Evolutionary conservation across 2,888 invertebrate genomes (phyloP).

Genomic region (Drosophila crucigera): DNA sequence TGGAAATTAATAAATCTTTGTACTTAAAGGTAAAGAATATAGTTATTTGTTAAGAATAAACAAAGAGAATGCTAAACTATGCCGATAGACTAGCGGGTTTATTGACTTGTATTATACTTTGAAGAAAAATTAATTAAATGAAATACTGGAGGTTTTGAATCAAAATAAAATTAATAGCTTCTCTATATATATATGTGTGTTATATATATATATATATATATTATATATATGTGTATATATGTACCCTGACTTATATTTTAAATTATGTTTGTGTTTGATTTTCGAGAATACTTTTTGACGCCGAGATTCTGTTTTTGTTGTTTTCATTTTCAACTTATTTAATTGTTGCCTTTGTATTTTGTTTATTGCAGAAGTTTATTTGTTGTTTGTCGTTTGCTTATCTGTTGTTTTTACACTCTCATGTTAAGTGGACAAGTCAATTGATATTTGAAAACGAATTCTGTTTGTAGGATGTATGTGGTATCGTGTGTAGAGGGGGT

Average conservation of each 20-base stretch:
- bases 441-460: conserved; percentile 9
- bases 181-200: conserved; percentile 17
- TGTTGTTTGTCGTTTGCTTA: conserved; percentile 23
- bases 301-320: conserved; percentile 28
- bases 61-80: conserved; percentile 26
- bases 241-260: conserved; percentile 40
- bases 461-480: conserved; percentile 13
- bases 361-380: conserved; percentile 36
- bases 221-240: conserved; percentile 12
- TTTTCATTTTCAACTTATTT: not conserved
- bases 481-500: conserved; percentile 8
- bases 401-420: conserved; percentile 6
- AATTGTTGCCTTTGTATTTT: conserved; percentile 5
- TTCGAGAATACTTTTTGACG: conserved; percentile 31
- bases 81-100: conserved; percentile 4
- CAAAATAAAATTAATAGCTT: conserved; percentile 30
- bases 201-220: conserved; percentile 16
- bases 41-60: conserved; percentile 26
- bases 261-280: conserved; percentile 15
- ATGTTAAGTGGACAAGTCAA: not conserved
- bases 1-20: conserved; percentile 61
- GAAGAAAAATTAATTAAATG: conserved; percentile 34
- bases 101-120: conserved; percentile 18
- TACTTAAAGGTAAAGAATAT: conserved; percentile 68
- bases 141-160: conserved; percentile 48